Conservation (phyloP, 2,113 vertebrate genomes). For the Tetraodon nigroviridis region DNA sequence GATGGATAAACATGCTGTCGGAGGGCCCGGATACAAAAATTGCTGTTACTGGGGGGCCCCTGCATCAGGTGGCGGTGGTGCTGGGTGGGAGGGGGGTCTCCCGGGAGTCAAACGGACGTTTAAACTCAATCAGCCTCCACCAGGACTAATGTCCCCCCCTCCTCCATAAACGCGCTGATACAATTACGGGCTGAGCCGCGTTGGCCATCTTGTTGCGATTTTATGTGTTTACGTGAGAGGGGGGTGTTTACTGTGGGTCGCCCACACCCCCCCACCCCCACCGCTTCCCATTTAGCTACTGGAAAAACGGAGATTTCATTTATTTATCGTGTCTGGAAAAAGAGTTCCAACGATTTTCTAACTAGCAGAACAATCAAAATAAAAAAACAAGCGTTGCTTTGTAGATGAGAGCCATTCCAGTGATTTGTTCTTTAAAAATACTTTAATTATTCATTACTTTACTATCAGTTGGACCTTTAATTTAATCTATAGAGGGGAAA, state of each 20-base stretch:
- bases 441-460: neutral
- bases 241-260: slow-evolving; percentile 63
- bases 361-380: slow-evolving; percentile 13
- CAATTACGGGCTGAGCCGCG: slow-evolving; percentile 55
- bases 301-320: slow-evolving; percentile 46
- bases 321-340: slow-evolving; percentile 54
- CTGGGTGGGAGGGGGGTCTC: slow-evolving; percentile 39
- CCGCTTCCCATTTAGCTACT: slow-evolving; percentile 56
- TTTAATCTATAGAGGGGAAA: too few relatives aligned
- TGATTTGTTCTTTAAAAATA: neutral
- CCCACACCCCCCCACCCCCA: slow-evolving; percentile 38
- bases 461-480: neutral
- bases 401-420: neutral
- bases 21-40: slow-evolving; percentile 39
- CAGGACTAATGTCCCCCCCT: slow-evolving; percentile 33
- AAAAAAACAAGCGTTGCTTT: slow-evolving; percentile 36
- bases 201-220: slow-evolving; percentile 73
- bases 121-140: slow-evolving; percentile 65
- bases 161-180: slow-evolving; percentile 32
- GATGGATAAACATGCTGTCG: slow-evolving; percentile 12
- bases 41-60: slow-evolving; percentile 40
- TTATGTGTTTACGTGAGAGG: slow-evolving; percentile 67
- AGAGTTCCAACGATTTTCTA: slow-evolving; percentile 56
- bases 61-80: slow-evolving; percentile 17
- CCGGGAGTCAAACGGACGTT: slow-evolving; percentile 55